These are phyloP conservation scores for Odontothrips loti DNA, from an alignment of 2,888 invertebrate species.

Conservation along the genomic window DNA sequence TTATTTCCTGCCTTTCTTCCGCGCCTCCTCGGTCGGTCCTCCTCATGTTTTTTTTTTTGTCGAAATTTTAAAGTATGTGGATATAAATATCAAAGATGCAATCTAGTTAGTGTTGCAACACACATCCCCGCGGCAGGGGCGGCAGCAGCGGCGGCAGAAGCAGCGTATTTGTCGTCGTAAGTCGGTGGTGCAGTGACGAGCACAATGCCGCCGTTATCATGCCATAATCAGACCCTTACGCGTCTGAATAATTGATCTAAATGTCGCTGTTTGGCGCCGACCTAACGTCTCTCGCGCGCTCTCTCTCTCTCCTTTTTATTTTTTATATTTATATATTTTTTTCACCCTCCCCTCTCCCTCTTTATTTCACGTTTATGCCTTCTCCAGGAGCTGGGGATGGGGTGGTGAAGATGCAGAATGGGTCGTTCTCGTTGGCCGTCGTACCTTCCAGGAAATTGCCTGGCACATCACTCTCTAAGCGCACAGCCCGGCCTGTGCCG, in stretches of 20 bases:
- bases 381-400: not conserved
- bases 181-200: not conserved
- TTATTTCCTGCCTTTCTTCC: too few relatives aligned
- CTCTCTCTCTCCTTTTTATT: not conserved
- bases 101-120: too few relatives aligned
- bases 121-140: too few relatives aligned
- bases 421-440: conserved; percentile 9
- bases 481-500: not conserved
- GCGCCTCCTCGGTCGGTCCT: too few relatives aligned
- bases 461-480: conserved; percentile 20
- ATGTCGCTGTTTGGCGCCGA: not conserved
- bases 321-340: not conserved
- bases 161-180: not conserved
- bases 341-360: not conserved
- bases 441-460: conserved; percentile 17
- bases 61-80: too few relatives aligned
- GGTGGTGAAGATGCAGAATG: conserved; percentile 11
- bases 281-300: not conserved
- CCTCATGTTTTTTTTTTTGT: too few relatives aligned
- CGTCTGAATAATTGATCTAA: conserved; percentile 23
- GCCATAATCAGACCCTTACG: conserved; percentile 22
- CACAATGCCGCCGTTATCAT: not conserved
- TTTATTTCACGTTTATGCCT: conserved; percentile 10
- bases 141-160: too few relatives aligned
- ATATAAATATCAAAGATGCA: too few relatives aligned